Base-by-base conservation (phyloP, 35 echinoderm and acorn worm species). In the Eucidaris tribuloides region DNA sequence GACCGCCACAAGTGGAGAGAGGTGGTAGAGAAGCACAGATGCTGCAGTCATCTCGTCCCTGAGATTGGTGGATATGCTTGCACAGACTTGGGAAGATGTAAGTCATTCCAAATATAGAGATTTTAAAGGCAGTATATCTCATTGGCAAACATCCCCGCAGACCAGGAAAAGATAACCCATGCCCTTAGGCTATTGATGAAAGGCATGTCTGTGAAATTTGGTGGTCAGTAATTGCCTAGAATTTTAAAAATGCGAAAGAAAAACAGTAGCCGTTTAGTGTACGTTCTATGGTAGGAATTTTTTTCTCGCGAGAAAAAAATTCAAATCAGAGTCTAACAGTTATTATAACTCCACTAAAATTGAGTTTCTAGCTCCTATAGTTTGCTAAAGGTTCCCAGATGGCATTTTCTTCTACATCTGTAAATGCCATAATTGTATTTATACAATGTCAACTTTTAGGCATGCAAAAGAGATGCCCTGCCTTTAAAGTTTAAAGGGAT, bases 11-110 rank as follows among this genome's bases (percentile, higher is more conserved):
- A 66, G 2, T 64, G 58, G 36, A 61, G 71, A 30, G 62, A 40
- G n/a, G 46, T 89, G 5, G 62, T 89, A 17, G 39, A 45, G 13
- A 29, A 50, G 11, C 57, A 22, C 35, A 49, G 78, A 68, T 82
- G 44, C 46, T 64, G 54, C 14, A 72, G 79, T 35, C 33, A 82
- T 44, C 46, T 82, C 2, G 79, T 89, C 5, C 87, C 87, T 18
- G 87, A 89, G 62, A 71, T 15, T 38, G 87, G 87, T 42, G 79
- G 78, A 52, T 49, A 83, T 7, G 70, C 61, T 22, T 89, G 87
- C 33, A 27, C 45, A 3, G 54, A 70, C n/a, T 64, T 49, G 17
- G 87, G 87, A 58, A 71, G 33, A 44, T 89, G 87, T 89, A 76
- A 89, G 87, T 57, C 7, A 43, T 20, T 33, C 29, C 29, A 15